Evolutionary conservation across 2,888 invertebrate genomes (phyloP).

Genomic region (Ptychoptera contaminata): DNA sequence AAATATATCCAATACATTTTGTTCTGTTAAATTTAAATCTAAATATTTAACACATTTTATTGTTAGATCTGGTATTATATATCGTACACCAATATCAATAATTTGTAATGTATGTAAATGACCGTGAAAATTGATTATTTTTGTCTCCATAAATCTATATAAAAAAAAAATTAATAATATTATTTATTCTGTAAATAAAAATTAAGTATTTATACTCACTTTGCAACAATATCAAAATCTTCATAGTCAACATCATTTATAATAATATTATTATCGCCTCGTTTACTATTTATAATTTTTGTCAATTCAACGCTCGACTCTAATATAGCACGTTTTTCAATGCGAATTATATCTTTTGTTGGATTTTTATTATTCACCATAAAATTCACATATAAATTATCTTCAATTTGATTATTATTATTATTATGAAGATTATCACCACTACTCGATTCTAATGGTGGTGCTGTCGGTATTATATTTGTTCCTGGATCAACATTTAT

Average conservation of each 20-base stretch:
- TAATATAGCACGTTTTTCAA: constrained; percentile 25
- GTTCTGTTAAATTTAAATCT: constrained; percentile 26
- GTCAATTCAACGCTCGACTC: constrained; percentile 29
- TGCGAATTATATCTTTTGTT: constrained; percentile 26
- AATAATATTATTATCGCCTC: constrained; percentile 29
- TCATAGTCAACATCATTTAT: constrained; percentile 27
- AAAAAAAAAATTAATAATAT: neutral
- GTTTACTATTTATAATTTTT: constrained; percentile 27
- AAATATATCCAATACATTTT: constrained; percentile 28
- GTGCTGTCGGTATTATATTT: constrained; percentile 24
- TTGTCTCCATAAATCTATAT: constrained; percentile 26
- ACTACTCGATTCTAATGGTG: constrained; percentile 19
- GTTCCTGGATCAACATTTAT: constrained; percentile 22
- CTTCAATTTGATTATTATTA: neutral
- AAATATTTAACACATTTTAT: constrained; percentile 30
- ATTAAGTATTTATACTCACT: neutral
- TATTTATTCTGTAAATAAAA: neutral
- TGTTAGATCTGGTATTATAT: constrained; percentile 30
- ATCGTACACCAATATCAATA: constrained; percentile 28
- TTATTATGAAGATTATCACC: neutral
- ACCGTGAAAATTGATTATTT: constrained; percentile 28
- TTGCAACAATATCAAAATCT: constrained; percentile 27
- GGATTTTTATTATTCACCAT: constrained; percentile 28
- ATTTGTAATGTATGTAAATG: constrained; percentile 29
- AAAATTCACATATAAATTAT: constrained; percentile 25